phyloP scores from a whole-genome alignment of 1,140 invertebrate genomes.

The Musca domestica region DNA sequence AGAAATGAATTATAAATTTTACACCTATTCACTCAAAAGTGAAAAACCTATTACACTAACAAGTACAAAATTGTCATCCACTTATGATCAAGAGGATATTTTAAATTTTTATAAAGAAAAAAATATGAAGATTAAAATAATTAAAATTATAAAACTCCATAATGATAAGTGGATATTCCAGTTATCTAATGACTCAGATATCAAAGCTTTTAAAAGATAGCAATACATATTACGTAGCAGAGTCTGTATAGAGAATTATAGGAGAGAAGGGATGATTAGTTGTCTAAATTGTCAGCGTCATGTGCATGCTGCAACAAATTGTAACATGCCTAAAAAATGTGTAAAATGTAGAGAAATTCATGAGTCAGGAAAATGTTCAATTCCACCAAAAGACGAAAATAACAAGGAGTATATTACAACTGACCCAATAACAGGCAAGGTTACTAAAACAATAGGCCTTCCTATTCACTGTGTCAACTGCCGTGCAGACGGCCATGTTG shows the following conservation, averaged over 20 bases:
- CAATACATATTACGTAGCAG: not conserved
- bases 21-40: not conserved
- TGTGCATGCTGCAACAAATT: not conserved
- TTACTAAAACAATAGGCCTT: not conserved
- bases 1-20: not conserved
- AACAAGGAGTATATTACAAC: not conserved
- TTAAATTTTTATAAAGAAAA: not conserved
- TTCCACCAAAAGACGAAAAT: not conserved
- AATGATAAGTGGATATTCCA: not conserved
- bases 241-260: not conserved
- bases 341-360: not conserved
- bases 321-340: constrained; percentile 12
- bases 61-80: not conserved
- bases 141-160: not conserved
- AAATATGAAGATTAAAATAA: not conserved
- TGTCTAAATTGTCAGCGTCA: not conserved
- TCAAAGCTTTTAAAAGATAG: not conserved
- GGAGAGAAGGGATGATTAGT: not conserved
- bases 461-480: not conserved
- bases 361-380: not conserved
- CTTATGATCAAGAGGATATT: not conserved
- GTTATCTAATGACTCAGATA: not conserved
- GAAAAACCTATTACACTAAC: not conserved
- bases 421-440: not conserved
- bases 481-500: not conserved